Evolutionary conservation across 2,797 vertebrate genomes (phyloP).

Genomic region (Tapera naevia): DNA sequence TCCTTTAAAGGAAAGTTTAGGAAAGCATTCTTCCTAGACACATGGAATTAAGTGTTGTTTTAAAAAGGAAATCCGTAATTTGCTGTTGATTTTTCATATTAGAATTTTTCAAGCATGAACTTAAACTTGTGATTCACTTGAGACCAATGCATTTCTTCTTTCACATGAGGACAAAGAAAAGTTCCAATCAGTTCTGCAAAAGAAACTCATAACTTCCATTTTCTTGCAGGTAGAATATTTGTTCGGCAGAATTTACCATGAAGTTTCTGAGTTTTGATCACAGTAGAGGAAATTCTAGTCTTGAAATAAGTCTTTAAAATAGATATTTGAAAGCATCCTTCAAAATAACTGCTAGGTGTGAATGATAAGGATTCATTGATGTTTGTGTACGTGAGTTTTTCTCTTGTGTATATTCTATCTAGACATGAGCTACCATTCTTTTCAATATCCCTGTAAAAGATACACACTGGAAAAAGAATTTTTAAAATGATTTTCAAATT

Average conservation of each 20-base stretch:
- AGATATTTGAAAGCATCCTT: neutral
- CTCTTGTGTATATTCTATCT: neutral
- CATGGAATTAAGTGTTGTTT: neutral
- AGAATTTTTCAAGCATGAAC: neutral
- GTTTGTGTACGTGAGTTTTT: neutral
- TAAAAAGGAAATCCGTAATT: neutral
- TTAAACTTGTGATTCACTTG: neutral
- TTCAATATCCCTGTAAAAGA: neutral
- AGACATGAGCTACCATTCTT: neutral
- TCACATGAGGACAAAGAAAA: neutral
- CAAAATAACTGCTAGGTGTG: neutral
- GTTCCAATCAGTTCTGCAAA: neutral
- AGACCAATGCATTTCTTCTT: neutral
- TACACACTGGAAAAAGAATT: neutral
- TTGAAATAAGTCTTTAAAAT: neutral
- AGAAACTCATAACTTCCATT: neutral
- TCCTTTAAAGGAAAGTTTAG: neutral
- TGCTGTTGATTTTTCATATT: neutral
- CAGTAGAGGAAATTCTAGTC: neutral
- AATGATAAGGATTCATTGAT: neutral
- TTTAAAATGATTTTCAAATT: neutral
- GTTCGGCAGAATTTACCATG: neutral
- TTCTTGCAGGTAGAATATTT: neutral
- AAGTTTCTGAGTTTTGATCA: neutral
- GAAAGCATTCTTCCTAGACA: neutral